phyloP scores from a whole-genome alignment of 2,888 invertebrate species.

The Prosopocoilus inquinatus region DNA sequence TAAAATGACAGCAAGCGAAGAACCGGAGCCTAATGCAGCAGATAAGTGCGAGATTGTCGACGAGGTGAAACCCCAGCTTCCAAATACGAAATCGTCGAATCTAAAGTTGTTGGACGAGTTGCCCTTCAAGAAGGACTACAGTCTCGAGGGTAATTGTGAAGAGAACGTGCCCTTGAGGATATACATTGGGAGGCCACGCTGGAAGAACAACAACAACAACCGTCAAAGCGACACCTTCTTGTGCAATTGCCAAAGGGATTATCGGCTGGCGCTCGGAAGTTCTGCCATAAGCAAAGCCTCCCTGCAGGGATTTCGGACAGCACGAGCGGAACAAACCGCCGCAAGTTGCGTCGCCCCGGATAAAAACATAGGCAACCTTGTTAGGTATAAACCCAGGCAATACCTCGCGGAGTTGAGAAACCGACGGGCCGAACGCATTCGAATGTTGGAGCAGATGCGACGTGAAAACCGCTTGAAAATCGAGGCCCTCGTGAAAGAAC shows the following conservation, averaged over 20 bases:
- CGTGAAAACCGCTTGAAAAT: conserved; percentile 16
- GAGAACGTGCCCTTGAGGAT: background rate
- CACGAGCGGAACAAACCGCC: background rate
- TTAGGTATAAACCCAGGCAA: background rate
- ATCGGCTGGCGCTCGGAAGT: too few relatives aligned
- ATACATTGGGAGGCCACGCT: conserved; percentile 2
- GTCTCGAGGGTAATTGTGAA: background rate
- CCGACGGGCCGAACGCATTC: conserved; percentile 12
- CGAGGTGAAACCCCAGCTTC: too few relatives aligned
- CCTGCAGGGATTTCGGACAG: background rate
- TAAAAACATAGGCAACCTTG: background rate
- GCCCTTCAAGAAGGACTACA: too few relatives aligned
- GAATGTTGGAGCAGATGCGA: conserved; percentile 13
- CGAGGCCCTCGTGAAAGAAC: conserved; percentile 13
- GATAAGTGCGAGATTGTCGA: background rate
- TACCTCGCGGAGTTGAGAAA: conserved; percentile 4
- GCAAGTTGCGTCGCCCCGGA: background rate
- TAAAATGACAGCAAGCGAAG: conserved; percentile 3
- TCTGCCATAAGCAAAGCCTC: background rate
- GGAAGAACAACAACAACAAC: background rate
- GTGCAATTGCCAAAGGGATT: background rate
- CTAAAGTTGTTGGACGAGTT: too few relatives aligned
- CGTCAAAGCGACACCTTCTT: conserved; percentile 1
- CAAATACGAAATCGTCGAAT: too few relatives aligned
- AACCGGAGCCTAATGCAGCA: background rate